Evolutionary conservation across 2,888 invertebrate genomes (phyloP).

Genomic region (Acanthosoma haemorrhoidale): DNA sequence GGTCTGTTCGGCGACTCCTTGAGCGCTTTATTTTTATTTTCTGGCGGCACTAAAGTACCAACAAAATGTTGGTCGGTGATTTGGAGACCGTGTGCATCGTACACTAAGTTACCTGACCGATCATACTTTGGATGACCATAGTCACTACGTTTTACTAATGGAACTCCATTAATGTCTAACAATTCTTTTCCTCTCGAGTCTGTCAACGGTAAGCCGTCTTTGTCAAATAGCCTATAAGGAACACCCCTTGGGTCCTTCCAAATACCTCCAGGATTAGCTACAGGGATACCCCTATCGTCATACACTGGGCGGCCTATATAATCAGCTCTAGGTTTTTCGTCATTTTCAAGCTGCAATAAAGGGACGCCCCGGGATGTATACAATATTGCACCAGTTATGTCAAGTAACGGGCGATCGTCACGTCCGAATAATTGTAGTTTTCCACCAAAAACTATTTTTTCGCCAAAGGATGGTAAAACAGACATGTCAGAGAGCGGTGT

Average conservation of each 20-base stretch:
- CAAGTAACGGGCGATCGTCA: slow-evolving; percentile 32
- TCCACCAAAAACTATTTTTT: slow-evolving; percentile 20
- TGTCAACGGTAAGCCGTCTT: slow-evolving; percentile 31
- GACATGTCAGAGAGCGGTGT: slow-evolving; percentile 29
- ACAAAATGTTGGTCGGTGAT: slow-evolving; percentile 19
- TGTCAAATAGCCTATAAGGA: slow-evolving; percentile 32
- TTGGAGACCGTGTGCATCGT: slow-evolving; percentile 29
- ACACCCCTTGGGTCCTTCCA: slow-evolving; percentile 31
- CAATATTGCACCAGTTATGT: slow-evolving; percentile 27
- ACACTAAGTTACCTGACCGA: slow-evolving; percentile 9
- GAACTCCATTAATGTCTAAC: neutral
- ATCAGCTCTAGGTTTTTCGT: slow-evolving; percentile 25
- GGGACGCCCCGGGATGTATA: slow-evolving; percentile 30
- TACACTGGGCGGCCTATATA: slow-evolving; percentile 32
- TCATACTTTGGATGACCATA: slow-evolving; percentile 31
- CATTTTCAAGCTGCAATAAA: slow-evolving; percentile 23
- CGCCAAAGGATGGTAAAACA: slow-evolving; percentile 10
- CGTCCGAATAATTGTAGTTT: slow-evolving; percentile 31
- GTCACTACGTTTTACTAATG: slow-evolving; percentile 18
- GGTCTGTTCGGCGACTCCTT: slow-evolving; percentile 3
- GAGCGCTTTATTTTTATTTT: neutral
- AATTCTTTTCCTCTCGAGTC: slow-evolving; percentile 32
- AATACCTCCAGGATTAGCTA: slow-evolving; percentile 22
- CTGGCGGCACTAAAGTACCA: slow-evolving; percentile 13
- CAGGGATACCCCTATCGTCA: slow-evolving; percentile 32